phyloP scores from a whole-genome alignment of 2,797 vertebrate genomes.

The Phrynocephalus guinanensis region DNA sequence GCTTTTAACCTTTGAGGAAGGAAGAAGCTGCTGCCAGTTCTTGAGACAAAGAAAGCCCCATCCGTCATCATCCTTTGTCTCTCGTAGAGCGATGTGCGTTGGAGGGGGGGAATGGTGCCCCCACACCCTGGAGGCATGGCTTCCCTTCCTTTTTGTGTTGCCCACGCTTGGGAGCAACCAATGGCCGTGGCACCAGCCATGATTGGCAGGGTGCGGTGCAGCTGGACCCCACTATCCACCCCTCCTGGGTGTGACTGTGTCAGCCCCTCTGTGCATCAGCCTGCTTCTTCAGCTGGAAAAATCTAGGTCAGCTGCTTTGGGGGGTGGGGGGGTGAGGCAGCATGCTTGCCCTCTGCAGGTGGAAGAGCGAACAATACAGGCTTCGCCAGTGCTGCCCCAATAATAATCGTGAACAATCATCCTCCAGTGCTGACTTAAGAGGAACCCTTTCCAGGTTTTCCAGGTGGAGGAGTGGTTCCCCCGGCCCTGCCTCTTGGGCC shows the following conservation, averaged over 20 bases:
- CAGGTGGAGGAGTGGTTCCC: too few relatives aligned
- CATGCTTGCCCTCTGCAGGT: not conserved
- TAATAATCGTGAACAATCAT: too few relatives aligned
- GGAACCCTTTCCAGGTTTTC: too few relatives aligned
- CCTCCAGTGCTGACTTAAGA: too few relatives aligned
- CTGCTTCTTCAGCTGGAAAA: slow-evolving; percentile 21
- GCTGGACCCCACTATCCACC: too few relatives aligned
- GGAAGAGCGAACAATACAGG: not conserved
- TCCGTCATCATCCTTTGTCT: not conserved
- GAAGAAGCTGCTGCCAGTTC: not conserved
- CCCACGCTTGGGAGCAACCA: not conserved
- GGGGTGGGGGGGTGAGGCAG: not conserved
- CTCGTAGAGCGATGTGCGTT: not conserved
- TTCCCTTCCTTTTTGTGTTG: not conserved
- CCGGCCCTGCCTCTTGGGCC: too few relatives aligned
- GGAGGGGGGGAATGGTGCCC: not conserved
- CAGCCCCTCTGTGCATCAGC: slow-evolving; percentile 5
- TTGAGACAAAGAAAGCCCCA: not conserved
- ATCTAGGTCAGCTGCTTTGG: slow-evolving; percentile 5
- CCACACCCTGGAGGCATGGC: not conserved
- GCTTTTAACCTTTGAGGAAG: not conserved
- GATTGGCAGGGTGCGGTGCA: too few relatives aligned
- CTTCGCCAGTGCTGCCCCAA: not conserved
- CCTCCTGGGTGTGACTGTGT: not conserved
- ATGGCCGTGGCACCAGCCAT: not conserved